Conservation (phyloP, 2,797 vertebrate genomes). For the Acipenser oxyrinchus region DNA sequence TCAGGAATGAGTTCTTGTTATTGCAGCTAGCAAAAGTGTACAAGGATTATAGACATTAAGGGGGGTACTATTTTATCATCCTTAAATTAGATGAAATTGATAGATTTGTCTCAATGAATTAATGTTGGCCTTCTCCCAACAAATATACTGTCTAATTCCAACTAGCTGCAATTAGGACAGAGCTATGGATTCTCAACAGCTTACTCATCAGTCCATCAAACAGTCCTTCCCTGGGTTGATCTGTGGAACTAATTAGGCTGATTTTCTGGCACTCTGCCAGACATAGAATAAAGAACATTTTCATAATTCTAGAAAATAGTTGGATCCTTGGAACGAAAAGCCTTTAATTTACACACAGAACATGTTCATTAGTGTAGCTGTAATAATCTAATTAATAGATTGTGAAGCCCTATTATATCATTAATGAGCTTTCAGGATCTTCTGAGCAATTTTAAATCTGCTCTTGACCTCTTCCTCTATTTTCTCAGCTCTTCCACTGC, state of each 20-base stretch:
- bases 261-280: background rate
- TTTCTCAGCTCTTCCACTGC: background rate
- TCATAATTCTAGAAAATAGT: background rate
- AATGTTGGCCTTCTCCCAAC: background rate
- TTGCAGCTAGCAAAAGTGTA: too few relatives aligned
- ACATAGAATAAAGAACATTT: background rate
- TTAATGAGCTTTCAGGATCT: constrained; percentile 17
- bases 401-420: constrained; percentile 22
- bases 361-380: background rate
- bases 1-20: too few relatives aligned
- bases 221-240: background rate
- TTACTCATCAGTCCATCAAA: too few relatives aligned
- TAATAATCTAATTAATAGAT: constrained; percentile 2
- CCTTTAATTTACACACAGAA: background rate
- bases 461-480: constrained; percentile 17
- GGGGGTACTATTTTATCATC: too few relatives aligned
- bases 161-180: background rate
- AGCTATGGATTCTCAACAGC: background rate
- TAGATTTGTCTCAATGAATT: too few relatives aligned
- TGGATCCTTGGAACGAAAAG: background rate
- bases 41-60: too few relatives aligned
- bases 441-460: background rate
- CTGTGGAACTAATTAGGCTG: background rate
- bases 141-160: background rate
- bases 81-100: too few relatives aligned